These are phyloP conservation scores for Nomada fabriciana DNA, from an alignment of 2,888 invertebrate genomes.

Conservation along the genomic window DNA sequence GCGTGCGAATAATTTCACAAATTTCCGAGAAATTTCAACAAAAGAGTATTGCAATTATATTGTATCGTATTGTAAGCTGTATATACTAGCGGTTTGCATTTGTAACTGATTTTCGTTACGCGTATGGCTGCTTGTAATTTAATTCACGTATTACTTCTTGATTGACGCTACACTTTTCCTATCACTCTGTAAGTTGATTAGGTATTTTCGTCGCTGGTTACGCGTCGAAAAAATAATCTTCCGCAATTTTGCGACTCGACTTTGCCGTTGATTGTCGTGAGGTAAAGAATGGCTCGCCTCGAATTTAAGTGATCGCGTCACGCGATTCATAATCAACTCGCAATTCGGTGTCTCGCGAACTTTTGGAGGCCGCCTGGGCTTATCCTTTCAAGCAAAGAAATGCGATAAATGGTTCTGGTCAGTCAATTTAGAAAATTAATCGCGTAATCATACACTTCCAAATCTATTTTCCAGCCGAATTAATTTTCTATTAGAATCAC, in stretches of 20 bases:
- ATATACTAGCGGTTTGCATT: no score
- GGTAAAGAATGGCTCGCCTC: constrained; percentile 8
- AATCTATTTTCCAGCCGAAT: background rate
- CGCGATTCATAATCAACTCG: constrained; percentile 36
- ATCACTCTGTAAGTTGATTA: background rate
- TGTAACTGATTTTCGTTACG: no score
- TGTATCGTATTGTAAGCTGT: no score
- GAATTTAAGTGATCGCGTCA: constrained; percentile 42
- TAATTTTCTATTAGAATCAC: background rate
- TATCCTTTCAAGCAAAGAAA: background rate
- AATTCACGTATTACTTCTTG: no score
- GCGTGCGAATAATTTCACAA: no score
- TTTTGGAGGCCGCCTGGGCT: background rate
- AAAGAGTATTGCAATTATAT: no score
- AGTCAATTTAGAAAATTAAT: background rate
- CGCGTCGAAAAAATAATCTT: no score
- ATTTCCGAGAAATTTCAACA: no score
- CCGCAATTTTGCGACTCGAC: background rate
- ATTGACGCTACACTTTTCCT: no score
- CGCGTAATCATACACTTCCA: background rate
- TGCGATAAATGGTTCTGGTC: background rate
- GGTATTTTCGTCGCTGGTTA: no score
- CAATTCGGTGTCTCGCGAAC: constrained; percentile 2
- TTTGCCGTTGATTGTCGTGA: constrained; percentile 4
- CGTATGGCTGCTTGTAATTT: no score